Percentiles rank a stretch among this genome's conserved stretches.
Evolutionary conservation across 2,888 invertebrate genomes (phyloP).

Genomic region (Dioctria linearis): DNA sequence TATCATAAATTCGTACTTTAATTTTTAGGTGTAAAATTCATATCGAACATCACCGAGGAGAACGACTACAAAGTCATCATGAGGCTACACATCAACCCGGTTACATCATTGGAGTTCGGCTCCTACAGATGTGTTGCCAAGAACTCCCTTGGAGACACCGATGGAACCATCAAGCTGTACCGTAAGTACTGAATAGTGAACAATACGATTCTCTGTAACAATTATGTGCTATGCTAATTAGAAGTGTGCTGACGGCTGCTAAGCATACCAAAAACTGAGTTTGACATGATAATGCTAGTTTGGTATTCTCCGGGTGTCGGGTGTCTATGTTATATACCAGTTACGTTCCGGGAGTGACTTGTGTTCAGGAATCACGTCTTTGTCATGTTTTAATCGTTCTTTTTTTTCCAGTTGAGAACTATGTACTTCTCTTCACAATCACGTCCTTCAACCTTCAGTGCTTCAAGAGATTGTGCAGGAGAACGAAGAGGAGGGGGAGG

Average conservation of each 20-base stretch:
- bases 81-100: conserved; percentile 80
- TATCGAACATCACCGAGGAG: conserved; percentile 79
- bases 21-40: conserved; percentile 77
- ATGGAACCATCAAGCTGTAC: conserved; percentile 86
- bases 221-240: conserved; percentile 59
- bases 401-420: conserved; percentile 43
- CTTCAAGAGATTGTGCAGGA: neutral
- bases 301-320: conserved; percentile 32
- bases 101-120: conserved; percentile 80
- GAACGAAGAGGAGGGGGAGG: neutral
- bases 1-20: conserved; percentile 55
- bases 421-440: conserved; percentile 50
- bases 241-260: conserved; percentile 46
- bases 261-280: conserved; percentile 53
- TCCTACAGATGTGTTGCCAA: conserved; percentile 87
- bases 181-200: conserved; percentile 75
- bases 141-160: conserved; percentile 87
- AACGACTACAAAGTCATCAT: conserved; percentile 85
- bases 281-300: conserved; percentile 56
- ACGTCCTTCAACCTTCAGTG: conserved; percentile 44
- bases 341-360: conserved; percentile 37
- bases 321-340: neutral
- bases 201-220: conserved; percentile 57
- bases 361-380: conserved; percentile 53
- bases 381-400: conserved; percentile 56